Base-by-base conservation (phyloP, 2,888 invertebrate genomes). In the Ophonus ardosiacus region DNA sequence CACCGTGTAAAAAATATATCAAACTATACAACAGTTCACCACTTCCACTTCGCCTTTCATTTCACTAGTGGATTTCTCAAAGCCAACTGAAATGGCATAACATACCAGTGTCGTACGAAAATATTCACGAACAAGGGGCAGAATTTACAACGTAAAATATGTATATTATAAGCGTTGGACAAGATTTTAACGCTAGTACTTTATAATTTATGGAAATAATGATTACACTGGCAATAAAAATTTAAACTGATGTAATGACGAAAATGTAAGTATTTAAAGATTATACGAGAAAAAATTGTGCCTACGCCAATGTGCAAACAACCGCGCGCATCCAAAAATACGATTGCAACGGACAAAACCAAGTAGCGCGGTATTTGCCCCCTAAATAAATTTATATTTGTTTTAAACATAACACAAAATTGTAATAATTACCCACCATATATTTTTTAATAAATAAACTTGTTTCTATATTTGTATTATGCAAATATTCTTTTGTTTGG, bases 1-100 rank as follows among this genome's bases (percentile, higher is more conserved):
- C 71, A 85, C 79, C 17, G 80, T 38, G 51, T 56, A 80, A 80
- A 85, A 80, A 68, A 71, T 85, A 71, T 68, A 80, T 80, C 56
- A 65, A 71, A 80, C 80, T 71, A 80, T 80, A 85, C 7, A 74
- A 85, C 80, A 65, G 85, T 85, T 85, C 71, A 85, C 84, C 84
- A 84, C 84, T 84, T 84, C 84, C 65, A 84, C 84, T 78, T 84
- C 84, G 84, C 65, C 84, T 51, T 84, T 84, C 84, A 78, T 84
- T 84, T 84, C 84, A 24, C 65, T 84, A 76, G 76, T 76, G 65
- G 38, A 84, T 84, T 84, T 84, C 84, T 84, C 78, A 57, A 71
- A 84, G 84, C 84, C 78, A 84, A 76, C 76, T 78, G 84, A 84
- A 78, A 84, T 78, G 74, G 59, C 84, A 84, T 78, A 76, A 71